Evolutionary conservation across 2,113 vertebrate genomes (phyloP).

Genomic region (Dicentrarchus labrax): DNA sequence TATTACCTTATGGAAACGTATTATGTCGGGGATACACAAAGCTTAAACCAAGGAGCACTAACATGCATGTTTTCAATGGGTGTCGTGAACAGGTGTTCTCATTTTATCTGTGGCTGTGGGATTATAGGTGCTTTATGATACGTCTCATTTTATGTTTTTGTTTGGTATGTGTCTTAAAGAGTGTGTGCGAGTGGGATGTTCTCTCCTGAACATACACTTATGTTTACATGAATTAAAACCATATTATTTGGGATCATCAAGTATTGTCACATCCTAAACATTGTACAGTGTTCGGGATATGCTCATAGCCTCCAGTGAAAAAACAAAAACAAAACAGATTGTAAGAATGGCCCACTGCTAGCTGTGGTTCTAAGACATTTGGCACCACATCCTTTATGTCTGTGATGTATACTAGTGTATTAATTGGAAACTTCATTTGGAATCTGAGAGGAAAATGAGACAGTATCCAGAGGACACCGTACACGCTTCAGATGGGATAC

Average conservation of each 20-base stretch:
- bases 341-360: background rate
- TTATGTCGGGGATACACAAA: constrained; percentile 14
- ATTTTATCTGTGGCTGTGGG: constrained; percentile 22
- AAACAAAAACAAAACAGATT: background rate
- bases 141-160: constrained; percentile 25
- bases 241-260: constrained; percentile 33
- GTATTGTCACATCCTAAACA: constrained; percentile 49
- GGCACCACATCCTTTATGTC: background rate
- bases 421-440: background rate
- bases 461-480: constrained; percentile 24
- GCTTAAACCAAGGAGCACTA: constrained; percentile 16
- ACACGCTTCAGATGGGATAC: constrained; percentile 34
- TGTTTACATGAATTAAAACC: background rate
- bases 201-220: constrained; percentile 23
- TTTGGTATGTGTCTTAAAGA: constrained; percentile 28
- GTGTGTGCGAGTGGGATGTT: constrained; percentile 18
- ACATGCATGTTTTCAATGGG: constrained; percentile 31
- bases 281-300: constrained; percentile 44
- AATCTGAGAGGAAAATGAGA: constrained; percentile 23
- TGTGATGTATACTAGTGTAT: background rate
- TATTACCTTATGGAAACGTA: background rate
- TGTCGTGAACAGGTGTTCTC: background rate
- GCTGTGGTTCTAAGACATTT: constrained; percentile 1
- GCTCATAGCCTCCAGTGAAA: constrained; percentile 4
- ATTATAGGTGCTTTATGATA: constrained; percentile 14